phyloP scores from a whole-genome alignment of 2,888 invertebrate genomes.

The Eurois occulta region DNA sequence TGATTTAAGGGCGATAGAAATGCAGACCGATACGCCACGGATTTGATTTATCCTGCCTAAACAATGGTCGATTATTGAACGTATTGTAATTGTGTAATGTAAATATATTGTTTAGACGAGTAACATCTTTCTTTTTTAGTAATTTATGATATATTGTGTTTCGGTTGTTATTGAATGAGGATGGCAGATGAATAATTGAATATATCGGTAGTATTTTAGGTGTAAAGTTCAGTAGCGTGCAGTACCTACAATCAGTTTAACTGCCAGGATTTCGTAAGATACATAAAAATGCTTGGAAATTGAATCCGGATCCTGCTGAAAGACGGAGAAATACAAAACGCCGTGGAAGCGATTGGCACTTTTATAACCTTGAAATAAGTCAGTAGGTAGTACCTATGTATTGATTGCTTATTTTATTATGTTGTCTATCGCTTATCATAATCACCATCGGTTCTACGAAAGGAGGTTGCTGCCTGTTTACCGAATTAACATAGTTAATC shows the following conservation, averaged over 20 bases:
- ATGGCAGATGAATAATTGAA: constrained; percentile 29
- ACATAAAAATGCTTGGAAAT: neutral
- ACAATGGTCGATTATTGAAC: constrained; percentile 68
- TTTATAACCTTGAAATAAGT: neutral
- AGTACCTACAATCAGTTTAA: neutral
- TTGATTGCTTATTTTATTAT: neutral
- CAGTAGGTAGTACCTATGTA: neutral
- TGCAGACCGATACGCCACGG: constrained; percentile 57
- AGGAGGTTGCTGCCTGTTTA: neutral
- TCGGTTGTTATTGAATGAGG: constrained; percentile 11
- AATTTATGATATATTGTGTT: constrained; percentile 56
- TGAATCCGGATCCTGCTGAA: neutral
- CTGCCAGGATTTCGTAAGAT: neutral
- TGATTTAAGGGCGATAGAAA: constrained; percentile 48
- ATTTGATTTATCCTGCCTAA: constrained; percentile 57
- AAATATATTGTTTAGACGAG: constrained; percentile 54
- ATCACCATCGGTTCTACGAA: neutral
- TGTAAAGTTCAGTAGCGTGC: neutral
- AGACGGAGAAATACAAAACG: neutral
- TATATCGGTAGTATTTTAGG: neutral
- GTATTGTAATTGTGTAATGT: constrained; percentile 42
- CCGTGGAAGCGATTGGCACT: neutral
- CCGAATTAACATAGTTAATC: no score
- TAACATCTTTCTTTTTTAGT: constrained; percentile 31
- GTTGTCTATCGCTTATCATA: neutral